Base-by-base conservation (phyloP, 2,888 invertebrate species). In the Drosophila histrio region DNA sequence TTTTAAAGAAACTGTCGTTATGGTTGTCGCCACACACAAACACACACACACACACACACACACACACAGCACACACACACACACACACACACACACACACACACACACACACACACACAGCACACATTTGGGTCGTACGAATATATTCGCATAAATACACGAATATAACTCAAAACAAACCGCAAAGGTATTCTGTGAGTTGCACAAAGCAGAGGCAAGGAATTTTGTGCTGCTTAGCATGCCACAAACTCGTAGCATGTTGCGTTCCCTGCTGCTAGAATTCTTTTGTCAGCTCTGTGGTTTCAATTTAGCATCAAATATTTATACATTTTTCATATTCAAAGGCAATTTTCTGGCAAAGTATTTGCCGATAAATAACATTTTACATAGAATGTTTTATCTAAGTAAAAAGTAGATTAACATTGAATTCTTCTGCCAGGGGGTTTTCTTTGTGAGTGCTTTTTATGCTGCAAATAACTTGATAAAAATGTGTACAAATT, bases 181-280 rank as follows among this genome's bases (percentile, higher is more conserved):
- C 64, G 46, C 72, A 67, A 68, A 75, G 58, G 61, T 64, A 69
- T 75, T 61, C 61, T 60, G 46, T n/a, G 44, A 57, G 58, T 38
- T 63, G 34, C 38, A 61, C 39, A 69, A 32, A 38, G 32, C 54
- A 49, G 43, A 46, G 64, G 11, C 17, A 38, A 56, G 49, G 50
- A 43, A 32, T 49, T 54, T 50, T 30, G 38, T 30, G 17, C 22
- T 30, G 17, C 22, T 26, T 21, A 39, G 24, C 60, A 39, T 34
- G 19, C 58, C 47, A 15, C 32, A 63, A 36, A 54, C 32, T n/a
- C 39, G 17, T 49, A 9, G 22, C 66, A 56, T 56, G 60, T 60
- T 66, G 50, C 56, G 32, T 50, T 26, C 13, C 3, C 22, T 13
- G 15, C 7, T 21, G 6, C n/a, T 11, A 11, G 19, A 41, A 53